Percentiles rank a stretch among this genome's conserved stretches.
phyloP scores from a whole-genome alignment of 2,888 invertebrate genomes.

The Ectemnius lituratus region DNA sequence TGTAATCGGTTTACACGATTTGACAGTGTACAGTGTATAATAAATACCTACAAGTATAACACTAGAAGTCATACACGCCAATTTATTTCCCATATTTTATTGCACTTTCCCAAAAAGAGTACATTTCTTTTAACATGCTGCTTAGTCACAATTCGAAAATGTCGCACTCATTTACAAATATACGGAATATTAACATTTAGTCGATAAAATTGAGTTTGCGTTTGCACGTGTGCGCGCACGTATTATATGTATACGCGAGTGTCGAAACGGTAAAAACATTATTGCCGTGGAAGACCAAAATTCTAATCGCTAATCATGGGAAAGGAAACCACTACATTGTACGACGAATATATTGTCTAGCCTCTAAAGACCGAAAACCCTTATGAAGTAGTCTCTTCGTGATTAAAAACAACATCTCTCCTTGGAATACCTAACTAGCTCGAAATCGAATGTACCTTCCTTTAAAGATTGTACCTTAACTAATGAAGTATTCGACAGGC shows the following conservation, averaged over 20 bases:
- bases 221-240: background rate
- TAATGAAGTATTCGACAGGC: no score
- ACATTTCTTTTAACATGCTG: slow-evolving; percentile 62
- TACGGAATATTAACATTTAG: slow-evolving; percentile 38
- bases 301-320: slow-evolving; percentile 50
- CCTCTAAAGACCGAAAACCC: slow-evolving; percentile 64
- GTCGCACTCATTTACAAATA: slow-evolving; percentile 47
- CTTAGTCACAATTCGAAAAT: slow-evolving; percentile 47
- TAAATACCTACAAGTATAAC: background rate
- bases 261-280: slow-evolving; percentile 26
- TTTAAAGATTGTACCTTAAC: no score
- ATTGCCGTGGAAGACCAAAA: slow-evolving; percentile 55
- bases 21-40: background rate
- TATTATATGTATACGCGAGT: background rate
- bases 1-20: background rate
- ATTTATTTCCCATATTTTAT: slow-evolving; percentile 68
- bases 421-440: no score
- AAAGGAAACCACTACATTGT: slow-evolving; percentile 48
- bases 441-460: no score
- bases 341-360: slow-evolving; percentile 54
- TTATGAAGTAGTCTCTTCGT: slow-evolving; percentile 51
- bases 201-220: slow-evolving; percentile 21
- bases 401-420: slow-evolving; percentile 39
- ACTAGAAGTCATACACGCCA: background rate
- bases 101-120: slow-evolving; percentile 75